These are phyloP conservation scores for Thyatira batis DNA, from an alignment of 2,888 invertebrate species.

Conservation along the genomic window DNA sequence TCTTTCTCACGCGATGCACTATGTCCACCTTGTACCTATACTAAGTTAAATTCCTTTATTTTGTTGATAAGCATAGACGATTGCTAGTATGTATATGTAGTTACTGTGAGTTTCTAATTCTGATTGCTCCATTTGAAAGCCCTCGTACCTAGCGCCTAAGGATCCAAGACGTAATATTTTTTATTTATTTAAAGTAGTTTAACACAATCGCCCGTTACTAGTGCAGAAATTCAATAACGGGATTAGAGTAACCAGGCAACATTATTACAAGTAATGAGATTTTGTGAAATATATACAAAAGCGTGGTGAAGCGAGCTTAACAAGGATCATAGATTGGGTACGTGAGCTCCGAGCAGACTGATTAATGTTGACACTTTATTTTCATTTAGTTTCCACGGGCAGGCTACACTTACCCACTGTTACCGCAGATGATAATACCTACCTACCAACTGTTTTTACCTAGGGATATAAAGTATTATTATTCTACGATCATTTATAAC, in stretches of 20 bases:
- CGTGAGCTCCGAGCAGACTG: slow-evolving; percentile 48
- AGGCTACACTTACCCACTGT: neutral
- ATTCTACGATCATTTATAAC: no score
- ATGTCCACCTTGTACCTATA: no score
- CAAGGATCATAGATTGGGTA: slow-evolving; percentile 31
- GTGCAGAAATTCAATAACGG: neutral
- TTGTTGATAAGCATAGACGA: no score
- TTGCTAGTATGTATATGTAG: no score
- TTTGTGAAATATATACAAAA: slow-evolving; percentile 29
- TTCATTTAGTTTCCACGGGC: slow-evolving; percentile 47
- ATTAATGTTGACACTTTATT: slow-evolving; percentile 67
- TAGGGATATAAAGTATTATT: neutral
- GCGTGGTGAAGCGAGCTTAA: slow-evolving; percentile 27
- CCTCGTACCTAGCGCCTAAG: no score
- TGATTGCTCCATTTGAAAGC: no score
- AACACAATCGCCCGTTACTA: neutral
- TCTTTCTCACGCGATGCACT: neutral
- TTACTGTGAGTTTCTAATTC: no score
- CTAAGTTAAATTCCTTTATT: no score
- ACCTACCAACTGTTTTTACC: neutral
- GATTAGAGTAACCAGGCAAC: neutral
- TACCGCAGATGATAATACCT: neutral
- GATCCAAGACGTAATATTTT: no score
- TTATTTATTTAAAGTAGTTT: no score
- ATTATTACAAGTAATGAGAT: slow-evolving; percentile 29